Conservation (phyloP, 2,888 invertebrate species). For the Pristionchus entomophagus region DNA sequence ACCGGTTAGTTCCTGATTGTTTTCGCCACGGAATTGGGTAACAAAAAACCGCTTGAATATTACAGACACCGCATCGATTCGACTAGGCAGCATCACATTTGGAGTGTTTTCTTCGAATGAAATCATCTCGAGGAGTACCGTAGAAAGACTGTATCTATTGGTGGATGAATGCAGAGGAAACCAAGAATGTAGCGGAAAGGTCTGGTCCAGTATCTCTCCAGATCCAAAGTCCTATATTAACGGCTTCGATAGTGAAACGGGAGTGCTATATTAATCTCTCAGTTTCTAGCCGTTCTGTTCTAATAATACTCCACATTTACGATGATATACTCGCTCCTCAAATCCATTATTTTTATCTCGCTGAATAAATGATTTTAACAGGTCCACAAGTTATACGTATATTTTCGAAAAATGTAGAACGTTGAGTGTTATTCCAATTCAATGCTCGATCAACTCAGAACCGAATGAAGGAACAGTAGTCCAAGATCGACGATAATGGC, state of each 20-base stretch:
- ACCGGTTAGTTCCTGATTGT: background rate
- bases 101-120: background rate
- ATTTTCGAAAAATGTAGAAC: too few relatives aligned
- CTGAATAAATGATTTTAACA: too few relatives aligned
- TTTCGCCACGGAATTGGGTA: background rate
- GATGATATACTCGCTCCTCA: too few relatives aligned
- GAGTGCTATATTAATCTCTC: conserved; percentile 1
- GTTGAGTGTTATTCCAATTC: too few relatives aligned
- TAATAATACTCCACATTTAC: too few relatives aligned
- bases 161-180: conserved; percentile 52
- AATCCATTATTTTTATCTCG: too few relatives aligned
- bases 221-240: conserved; percentile 66
- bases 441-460: too few relatives aligned
- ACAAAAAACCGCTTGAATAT: background rate
- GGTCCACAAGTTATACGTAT: too few relatives aligned
- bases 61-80: too few relatives aligned
- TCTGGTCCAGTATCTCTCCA: conserved; percentile 61
- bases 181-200: conserved; percentile 51
- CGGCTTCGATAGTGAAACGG: conserved; percentile 49
- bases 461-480: too few relatives aligned
- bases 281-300: background rate
- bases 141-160: background rate
- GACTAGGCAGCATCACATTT: background rate
- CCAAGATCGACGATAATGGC: too few relatives aligned
- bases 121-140: background rate